Evolutionary conservation across 1,140 invertebrate genomes (phyloP), one percentile per base, ranked within the genome.

Genomic region (Polyergus mexicanus): DNA sequence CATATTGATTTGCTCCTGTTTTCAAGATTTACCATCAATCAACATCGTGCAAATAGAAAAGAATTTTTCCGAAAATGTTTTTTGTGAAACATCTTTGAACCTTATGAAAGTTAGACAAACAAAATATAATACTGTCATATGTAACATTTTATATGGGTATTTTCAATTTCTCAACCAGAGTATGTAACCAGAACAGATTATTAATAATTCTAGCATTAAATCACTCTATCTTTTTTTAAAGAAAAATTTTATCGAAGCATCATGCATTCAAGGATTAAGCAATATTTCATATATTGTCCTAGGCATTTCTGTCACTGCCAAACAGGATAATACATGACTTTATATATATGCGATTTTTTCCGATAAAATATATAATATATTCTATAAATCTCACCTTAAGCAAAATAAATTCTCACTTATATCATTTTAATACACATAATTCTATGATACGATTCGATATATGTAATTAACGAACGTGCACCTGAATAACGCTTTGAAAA

Each of bases 91-190:
- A 94, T 99, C 99, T 44, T 99, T 99, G 95, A 99, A 99, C 38
- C 99, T 99, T n/a, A 99, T 98, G 86, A 98, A 99, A 16, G 99
- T 99, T 60, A 99, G 96, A 90, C 98, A 99, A 1, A 98, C 99
- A 94, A 99, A 99, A 95, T 99, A 99, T 4, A 99, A 96, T 2
- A 99, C 98, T 6, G 99, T 99, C 65, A 99, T 97, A 97, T 3
- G 97, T 97, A 84, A 98, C 96, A 90, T 98, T 98, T 25, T 95
- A 95, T 71, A 97, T 97, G 6, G 97, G 96, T 76, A 98, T 96
- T 28, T 28, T 28, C 25, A 28, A 28, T 28, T 92, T 98, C 98
- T 32, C 66, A 98, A 95, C 89, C 56, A 99, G 95, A 56, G 97
- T 97, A 93, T 99, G 97, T 89, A 99, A 96, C 98, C 99, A 94